Base-by-base conservation (phyloP, 1,140 invertebrate genomes). In the Drosophila kohkoa region DNA sequence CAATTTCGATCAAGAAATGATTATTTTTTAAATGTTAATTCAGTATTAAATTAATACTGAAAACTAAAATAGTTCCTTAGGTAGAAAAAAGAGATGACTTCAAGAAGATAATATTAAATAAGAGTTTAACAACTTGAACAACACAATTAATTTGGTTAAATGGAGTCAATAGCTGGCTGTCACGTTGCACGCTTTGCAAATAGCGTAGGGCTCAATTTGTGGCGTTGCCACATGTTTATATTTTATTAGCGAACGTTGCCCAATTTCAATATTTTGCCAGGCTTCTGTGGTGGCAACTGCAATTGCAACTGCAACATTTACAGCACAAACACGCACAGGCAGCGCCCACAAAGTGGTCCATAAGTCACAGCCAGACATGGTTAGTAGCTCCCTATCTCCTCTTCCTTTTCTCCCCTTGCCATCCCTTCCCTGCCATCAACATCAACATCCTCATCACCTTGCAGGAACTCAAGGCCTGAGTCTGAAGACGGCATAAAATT, bases 361-460 rank as follows among this genome's bases (percentile, higher is more conserved):
- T 77, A 81, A 81, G 79, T 81, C 68, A 77, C 74, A 62, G 59
- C 32, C 73, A 72, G 62, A 72, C 71, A 65, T 71, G 68, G 30
- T 15, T 16, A 25, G 3, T 41, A n/a, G 10, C 8, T 32, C 8
- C 5, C 38, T 5, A 20, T 20, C 20, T 20, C 20, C 20, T 20
- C 20, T 20, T 20, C 1, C 43, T 30, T 1, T 43, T 13, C 43
- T 20, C 11, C 10, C n/a, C n/a, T 8, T 4, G 3, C 30, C 30
- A 10, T 5, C 0, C 35, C 2, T 15, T 5, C 0, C 32, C 25
- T 49, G 20, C 65, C 74, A 62, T 45, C 41, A 41, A 8, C 5
- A 25, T 28, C 35, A 8, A 32, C 30, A 25, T 16, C 10, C 11
- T 8, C 13, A 16, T 35, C 43, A 28, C 30, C 10, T 20, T 51